Evolutionary conservation across 2,888 invertebrate species (phyloP), one percentile per base, ranked within the genome.

Genomic region (Blastobasis adustella): DNA sequence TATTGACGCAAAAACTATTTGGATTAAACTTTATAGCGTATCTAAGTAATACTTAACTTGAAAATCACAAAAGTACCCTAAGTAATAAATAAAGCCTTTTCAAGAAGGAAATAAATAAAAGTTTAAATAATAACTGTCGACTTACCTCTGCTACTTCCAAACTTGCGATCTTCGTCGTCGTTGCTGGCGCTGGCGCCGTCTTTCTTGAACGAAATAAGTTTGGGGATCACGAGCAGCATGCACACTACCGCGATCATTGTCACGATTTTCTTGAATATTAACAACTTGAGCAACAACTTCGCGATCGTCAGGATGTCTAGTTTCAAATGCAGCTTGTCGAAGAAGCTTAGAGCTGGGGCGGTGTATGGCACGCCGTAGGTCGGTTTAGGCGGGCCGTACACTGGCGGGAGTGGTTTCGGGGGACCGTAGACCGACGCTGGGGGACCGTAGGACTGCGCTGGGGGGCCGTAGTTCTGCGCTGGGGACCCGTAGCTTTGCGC

Each of bases 251-350:
- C 95, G 45, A 95, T 91, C 78, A 95, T 94, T 62, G 94, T 94
- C 53, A 95, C 92, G 49, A 95, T 91, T 78, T 95, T 93, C 79
- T 95, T 95, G 73, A 95, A 95, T 61, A 95, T 92, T 5, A 95
- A 80, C 49, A 95, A 74, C 72, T 95, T 95, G 41, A 95, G 75
- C 52, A 95, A 66, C 53, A 95, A 90, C 79, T 95, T 95, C 0
- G 93, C 93, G 50, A 94, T 76, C 0, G 94, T 93, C 55, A 93
- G 89, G 1, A 94, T 89, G 65, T 93, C 93, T 49, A 94, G 67
- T 76, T 95, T 94, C 37, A 93, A 79, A 47, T 93, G 91, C 0
- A 94, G 79, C 68, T 94, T 92, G 58, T 93, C 92, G 23, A 93
- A 79, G 50, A 93, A 82, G 52, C 91, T 90, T 4, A 85, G 60